Conservation (phyloP, 2,888 invertebrate genomes). For the Noctua janthe region DNA sequence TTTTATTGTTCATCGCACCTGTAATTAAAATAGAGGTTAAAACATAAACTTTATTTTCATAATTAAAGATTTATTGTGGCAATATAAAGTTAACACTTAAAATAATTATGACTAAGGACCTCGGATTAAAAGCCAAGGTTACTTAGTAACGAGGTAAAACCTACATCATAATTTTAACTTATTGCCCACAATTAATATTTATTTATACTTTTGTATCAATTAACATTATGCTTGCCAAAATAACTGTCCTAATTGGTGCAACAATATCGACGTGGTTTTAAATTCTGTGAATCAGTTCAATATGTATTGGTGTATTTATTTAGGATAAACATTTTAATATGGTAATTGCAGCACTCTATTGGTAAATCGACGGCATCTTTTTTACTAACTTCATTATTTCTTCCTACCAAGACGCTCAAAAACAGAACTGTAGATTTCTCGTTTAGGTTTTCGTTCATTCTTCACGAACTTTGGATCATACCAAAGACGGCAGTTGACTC, state of each 20-base stretch:
- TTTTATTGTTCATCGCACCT: constrained; percentile 28
- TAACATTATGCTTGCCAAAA: constrained; percentile 13
- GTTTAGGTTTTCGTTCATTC: background rate
- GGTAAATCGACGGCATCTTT: background rate
- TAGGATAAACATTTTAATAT: background rate
- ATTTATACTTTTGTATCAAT: constrained; percentile 42
- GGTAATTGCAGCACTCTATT: background rate
- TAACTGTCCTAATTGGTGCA: constrained; percentile 16
- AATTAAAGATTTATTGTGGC: constrained; percentile 53
- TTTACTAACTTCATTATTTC: background rate
- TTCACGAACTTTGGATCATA: background rate
- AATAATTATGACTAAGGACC: constrained; percentile 60
- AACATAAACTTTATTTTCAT: constrained; percentile 37
- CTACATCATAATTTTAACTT: constrained; percentile 52
- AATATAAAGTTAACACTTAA: constrained; percentile 54
- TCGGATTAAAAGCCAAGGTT: constrained; percentile 61
- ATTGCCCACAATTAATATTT: constrained; percentile 46
- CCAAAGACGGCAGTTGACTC: background rate
- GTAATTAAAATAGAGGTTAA: constrained; percentile 52
- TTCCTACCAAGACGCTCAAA: background rate
- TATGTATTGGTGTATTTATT: background rate
- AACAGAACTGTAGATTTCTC: background rate
- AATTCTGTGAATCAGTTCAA: constrained; percentile 5
- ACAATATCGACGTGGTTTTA: background rate
- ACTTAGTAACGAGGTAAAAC: constrained; percentile 31